A percentile compares a stretch with the other conserved stretches of the same genome.
Evolutionary conservation across 1,140 invertebrate genomes (phyloP).

Genomic region (Pogonomyrmex californicus): DNA sequence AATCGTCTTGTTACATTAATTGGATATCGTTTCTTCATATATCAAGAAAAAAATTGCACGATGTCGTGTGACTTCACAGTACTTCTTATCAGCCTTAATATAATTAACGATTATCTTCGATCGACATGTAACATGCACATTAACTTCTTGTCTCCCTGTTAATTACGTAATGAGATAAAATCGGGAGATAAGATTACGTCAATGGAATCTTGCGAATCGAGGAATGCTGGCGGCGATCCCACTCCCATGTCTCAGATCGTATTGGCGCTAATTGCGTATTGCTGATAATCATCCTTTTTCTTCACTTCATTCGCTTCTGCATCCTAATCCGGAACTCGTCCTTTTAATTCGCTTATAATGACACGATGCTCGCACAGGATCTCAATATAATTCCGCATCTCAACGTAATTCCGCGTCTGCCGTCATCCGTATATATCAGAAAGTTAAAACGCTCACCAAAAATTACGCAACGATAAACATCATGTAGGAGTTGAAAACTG

Average conservation of each 20-base stretch:
- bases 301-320: not conserved
- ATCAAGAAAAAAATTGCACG: not conserved
- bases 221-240: not conserved
- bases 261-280: not conserved
- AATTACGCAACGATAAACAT: not conserved
- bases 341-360: conserved; percentile 2
- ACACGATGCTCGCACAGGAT: too few relatives aligned
- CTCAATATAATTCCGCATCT: not conserved
- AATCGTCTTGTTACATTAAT: not conserved
- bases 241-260: not conserved
- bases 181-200: not conserved
- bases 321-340: not conserved
- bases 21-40: too few relatives aligned
- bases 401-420: not conserved
- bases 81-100: not conserved
- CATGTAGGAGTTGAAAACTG: not conserved
- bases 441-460: conserved; percentile 11
- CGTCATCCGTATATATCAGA: not conserved
- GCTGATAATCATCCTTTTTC: not conserved
- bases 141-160: not conserved
- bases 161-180: conserved; percentile 37
- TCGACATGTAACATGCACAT: not conserved
- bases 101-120: conserved; percentile 21
- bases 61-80: too few relatives aligned
- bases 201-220: conserved; percentile 1